A percentile compares a stretch with the other conserved stretches of the same genome.
phyloP scores from a whole-genome alignment of 2,113 vertebrate genomes.

The Istiophorus platypterus region DNA sequence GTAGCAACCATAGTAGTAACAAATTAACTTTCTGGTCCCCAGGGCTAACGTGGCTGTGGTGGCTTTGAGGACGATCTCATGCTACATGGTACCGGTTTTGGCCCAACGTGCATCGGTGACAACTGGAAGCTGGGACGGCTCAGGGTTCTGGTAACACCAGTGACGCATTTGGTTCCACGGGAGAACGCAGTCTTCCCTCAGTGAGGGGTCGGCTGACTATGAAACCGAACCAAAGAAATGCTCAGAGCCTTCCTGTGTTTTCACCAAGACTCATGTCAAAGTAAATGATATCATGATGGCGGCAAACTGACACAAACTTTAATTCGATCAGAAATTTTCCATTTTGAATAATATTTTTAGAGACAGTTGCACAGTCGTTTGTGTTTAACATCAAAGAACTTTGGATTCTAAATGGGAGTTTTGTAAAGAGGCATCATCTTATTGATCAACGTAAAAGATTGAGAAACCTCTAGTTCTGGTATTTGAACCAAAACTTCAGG shows the following conservation, averaged over 20 bases:
- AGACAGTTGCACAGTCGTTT: too few species aligned
- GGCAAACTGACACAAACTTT: too few species aligned
- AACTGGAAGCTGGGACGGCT: slow-evolving; percentile 35
- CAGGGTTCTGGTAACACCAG: neutral
- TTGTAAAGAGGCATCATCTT: neutral
- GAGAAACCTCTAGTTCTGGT: neutral
- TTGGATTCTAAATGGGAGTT: neutral
- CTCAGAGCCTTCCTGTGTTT: too few species aligned
- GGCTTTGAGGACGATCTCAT: slow-evolving; percentile 25
- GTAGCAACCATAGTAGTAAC: neutral
- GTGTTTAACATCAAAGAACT: neutral
- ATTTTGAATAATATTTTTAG: too few species aligned
- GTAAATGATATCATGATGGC: too few species aligned
- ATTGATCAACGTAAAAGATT: neutral
- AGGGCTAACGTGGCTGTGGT: slow-evolving; percentile 55
- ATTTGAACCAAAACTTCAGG: too few species aligned
- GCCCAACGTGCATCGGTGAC: neutral
- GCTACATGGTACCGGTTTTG: neutral
- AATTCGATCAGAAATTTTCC: too few species aligned
- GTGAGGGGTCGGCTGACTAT: too few species aligned
- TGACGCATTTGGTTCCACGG: slow-evolving; percentile 14
- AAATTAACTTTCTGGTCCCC: slow-evolving; percentile 48
- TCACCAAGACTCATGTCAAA: too few species aligned
- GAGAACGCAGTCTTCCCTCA: neutral
- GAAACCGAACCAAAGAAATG: too few species aligned